Evolutionary conservation across 2,888 invertebrate genomes (phyloP), one percentile per base, ranked within the genome.

Genomic region (Lydus trimaculatus): DNA sequence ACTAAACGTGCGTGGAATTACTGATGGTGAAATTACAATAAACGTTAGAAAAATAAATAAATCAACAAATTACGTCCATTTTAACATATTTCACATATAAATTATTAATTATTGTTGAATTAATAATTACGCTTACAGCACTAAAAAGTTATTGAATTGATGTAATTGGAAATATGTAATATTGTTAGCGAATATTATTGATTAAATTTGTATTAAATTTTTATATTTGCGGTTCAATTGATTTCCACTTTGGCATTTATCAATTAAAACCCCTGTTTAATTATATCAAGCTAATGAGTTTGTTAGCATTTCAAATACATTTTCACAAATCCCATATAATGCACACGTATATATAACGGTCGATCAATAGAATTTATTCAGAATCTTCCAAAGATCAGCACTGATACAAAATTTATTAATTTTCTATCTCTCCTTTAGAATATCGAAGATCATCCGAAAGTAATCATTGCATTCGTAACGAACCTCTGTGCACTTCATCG

Each of bases 281-380:
- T 52, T 52, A 25, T 52, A 52, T 11, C 1, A 11, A 52, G 23
- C 52, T 52, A 56, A 56, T 56, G 28, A 56, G 28, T 28, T 56
- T 56, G 56, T 28, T 28, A 56, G 15, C 7, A 56, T 56, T 56
- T 15, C 15, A 28, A 28, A 56, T n/a, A 11, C 1, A 56, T 28
- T 56, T 56, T 23, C 6, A 13, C 25, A 56, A 25, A 56, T 56
- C 25, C 56, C 5, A 23, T 9, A 25, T 25, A 23, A 56, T 48
- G 1, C 6, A 48, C 6, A 48, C 8, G 2, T 13, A 56, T 20
- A 23, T 23, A 43, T 5, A 7, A 43, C 1, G 9, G n/a, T 23
- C 9, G 25, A 56, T 56, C 69, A 69, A 70, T 72, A 67, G 69
- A 66, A 66, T 68, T 68, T 68, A 69, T 71, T 65, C 39, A 15